Conservation (phyloP, 2,113 vertebrate species). For the Ammospiza nelsoni region DNA sequence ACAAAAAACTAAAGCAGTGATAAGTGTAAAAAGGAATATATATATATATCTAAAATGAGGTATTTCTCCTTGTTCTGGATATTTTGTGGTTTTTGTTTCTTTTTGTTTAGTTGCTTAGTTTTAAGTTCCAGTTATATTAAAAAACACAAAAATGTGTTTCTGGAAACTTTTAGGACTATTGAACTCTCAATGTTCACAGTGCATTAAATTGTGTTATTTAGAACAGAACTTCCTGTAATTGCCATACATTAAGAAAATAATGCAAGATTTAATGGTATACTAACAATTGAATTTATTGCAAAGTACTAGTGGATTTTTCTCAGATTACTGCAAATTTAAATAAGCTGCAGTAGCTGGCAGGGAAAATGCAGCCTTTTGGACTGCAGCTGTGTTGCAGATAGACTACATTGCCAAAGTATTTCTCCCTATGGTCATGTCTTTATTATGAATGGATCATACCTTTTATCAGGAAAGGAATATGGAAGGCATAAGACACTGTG, state of each 20-base stretch:
- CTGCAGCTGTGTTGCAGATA: neutral
- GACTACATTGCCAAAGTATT: neutral
- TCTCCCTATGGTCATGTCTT: neutral
- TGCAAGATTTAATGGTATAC: neutral
- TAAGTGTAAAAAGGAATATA: neutral
- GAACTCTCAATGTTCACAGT: neutral
- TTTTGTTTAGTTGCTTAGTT: neutral
- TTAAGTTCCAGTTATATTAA: neutral
- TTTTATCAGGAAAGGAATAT: neutral
- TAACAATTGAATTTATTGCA: neutral
- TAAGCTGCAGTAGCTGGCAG: neutral
- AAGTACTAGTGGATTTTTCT: neutral
- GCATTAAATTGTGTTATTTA: neutral
- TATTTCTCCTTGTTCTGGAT: neutral
- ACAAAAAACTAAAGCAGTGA: neutral
- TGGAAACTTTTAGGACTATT: neutral
- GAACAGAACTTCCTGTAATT: neutral
- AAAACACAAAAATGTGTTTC: neutral
- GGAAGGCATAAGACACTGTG: neutral
- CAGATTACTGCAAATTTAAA: neutral
- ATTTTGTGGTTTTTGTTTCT: neutral
- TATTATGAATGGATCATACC: neutral
- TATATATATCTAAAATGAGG: neutral
- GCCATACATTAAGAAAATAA: neutral
- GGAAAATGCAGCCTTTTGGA: neutral